These are phyloP conservation scores for Lanius collurio DNA, from an alignment of 2,113 vertebrate genomes.

Conservation along the genomic window DNA sequence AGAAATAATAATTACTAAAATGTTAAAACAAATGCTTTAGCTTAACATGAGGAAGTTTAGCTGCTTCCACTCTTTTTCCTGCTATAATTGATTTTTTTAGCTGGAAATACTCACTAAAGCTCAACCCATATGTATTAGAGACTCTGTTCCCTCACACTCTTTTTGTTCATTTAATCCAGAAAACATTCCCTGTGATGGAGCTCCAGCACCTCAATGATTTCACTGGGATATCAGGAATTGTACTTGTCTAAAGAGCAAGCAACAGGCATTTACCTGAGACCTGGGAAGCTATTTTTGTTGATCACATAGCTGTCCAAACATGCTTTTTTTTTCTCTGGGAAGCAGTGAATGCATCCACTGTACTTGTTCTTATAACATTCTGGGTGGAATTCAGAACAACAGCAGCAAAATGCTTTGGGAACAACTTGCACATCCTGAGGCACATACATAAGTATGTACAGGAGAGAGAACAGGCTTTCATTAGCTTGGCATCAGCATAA, in stretches of 20 bases:
- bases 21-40: neutral
- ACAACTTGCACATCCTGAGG: neutral
- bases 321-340: neutral
- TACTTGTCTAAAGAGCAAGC: neutral
- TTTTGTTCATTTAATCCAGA: neutral
- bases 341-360: neutral
- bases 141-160: neutral
- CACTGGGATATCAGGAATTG: neutral
- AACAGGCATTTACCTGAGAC: neutral
- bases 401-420: neutral
- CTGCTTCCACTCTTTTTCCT: neutral
- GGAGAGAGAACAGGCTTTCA: neutral
- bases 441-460: rapidly evolving
- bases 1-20: neutral
- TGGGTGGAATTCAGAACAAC: rapidly evolving
- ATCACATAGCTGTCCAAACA: neutral
- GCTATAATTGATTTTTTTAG: neutral
- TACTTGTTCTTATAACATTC: neutral
- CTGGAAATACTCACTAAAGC: neutral
- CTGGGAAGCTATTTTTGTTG: neutral
- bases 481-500: neutral
- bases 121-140: neutral
- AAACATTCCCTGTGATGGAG: rapidly evolving
- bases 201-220: neutral
- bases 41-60: neutral